These are phyloP conservation scores for Athene noctua DNA, from an alignment of 2,113 vertebrate species.

Conservation along the genomic window DNA sequence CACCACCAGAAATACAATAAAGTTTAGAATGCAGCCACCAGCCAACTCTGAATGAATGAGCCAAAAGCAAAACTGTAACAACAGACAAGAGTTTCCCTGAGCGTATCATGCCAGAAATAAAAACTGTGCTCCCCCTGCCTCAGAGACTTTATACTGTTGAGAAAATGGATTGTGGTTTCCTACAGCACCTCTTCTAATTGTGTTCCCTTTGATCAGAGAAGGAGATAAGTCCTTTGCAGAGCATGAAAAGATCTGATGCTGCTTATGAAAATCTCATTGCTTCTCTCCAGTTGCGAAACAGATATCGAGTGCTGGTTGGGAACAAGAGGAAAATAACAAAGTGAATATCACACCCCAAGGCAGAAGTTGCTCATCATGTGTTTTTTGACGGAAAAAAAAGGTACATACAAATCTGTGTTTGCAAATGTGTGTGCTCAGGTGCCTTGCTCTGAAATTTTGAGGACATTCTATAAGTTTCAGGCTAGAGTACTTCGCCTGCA, in stretches of 20 bases:
- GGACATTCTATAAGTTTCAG: not conserved
- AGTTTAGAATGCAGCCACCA: not conserved
- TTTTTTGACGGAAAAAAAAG: not conserved
- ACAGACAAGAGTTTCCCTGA: not conserved
- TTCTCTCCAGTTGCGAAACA: not conserved
- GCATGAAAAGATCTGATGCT: not conserved
- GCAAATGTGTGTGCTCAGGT: not conserved
- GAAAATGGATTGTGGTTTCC: not conserved
- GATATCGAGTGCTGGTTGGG: accelerated
- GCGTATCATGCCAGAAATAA: accelerated
- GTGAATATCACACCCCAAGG: not conserved
- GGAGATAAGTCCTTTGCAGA: not conserved
- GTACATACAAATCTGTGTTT: not conserved
- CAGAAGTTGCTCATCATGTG: not conserved
- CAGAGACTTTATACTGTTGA: not conserved
- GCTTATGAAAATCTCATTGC: not conserved
- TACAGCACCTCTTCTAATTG: not conserved
- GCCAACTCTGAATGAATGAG: not conserved
- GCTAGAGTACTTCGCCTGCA: not conserved
- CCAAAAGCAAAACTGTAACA: not conserved
- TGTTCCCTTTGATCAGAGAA: not conserved
- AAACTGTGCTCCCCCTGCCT: not conserved
- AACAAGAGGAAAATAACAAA: not conserved
- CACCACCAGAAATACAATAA: not conserved
- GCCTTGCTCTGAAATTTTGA: not conserved